Evolutionary conservation across 2,888 invertebrate species (phyloP), one percentile per base, ranked within the genome.

Genomic region (Tortricodes alternella): DNA sequence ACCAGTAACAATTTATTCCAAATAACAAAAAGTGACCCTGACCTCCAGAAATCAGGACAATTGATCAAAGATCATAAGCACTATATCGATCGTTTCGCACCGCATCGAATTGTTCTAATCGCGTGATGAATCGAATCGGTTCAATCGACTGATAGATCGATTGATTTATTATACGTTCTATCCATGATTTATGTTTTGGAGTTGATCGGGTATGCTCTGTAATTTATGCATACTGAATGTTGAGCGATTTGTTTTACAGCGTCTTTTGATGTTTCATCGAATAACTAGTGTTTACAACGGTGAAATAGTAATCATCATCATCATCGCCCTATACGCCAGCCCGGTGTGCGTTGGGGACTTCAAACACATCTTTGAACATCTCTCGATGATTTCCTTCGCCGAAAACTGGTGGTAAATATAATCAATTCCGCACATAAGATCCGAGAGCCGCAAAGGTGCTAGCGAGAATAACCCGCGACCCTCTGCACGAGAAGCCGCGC

Each of bases 101-200:
- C 76, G 76, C 68, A 70, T 70, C 80, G 78, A 80, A 78, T 75
- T 76, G 74, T 63, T 72, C 64, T 74, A 74, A 75, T 78, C 76
- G 74, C 76, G 74, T 76, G 83, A 86, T 83, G 75, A 76, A 89
- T 86, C 82, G 86, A 85, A 82, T 78, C 73, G 74, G 79, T 80
- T 77, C 85, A 78, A 73, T 73, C 76, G 75, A 74, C 71, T 77
- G 80, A 80, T 60, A 32, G 59, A 73, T 73, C 73, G 78, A 79
- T 81, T 87, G 87, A 87, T 87, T 80, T 80, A 88, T 88, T 69
- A 79, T 71, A 67, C 70, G 73, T 72, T 72, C 66, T 69, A 63
- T 65, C 63, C 73, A 74, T 86, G 86, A 89, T 89, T 87, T 86
- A 89, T 88, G 69, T 68, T 75, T 70, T 72, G 76, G 66, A 35